A percentile compares a stretch with the other conserved stretches of the same genome.
Conservation (phyloP, 2,113 vertebrate genomes). For the Amblyopsis rosae region DNA sequence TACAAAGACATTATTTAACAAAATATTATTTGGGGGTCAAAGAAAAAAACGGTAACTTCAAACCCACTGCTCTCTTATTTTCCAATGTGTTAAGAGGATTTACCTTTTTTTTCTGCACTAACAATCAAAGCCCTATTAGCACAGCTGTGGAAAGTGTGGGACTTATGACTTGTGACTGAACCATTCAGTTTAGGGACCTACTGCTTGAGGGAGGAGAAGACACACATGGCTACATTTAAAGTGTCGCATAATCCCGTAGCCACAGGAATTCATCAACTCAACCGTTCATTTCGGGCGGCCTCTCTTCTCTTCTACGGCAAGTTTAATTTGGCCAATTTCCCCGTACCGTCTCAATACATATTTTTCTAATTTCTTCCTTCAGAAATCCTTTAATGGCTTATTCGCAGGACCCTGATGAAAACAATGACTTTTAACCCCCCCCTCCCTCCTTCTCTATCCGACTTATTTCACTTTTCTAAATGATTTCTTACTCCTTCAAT, state of each 20-base stretch:
- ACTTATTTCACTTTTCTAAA: constrained; percentile 77
- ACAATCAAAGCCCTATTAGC: constrained; percentile 53
- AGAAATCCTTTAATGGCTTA: constrained; percentile 76
- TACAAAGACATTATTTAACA: constrained; percentile 15
- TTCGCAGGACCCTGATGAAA: constrained; percentile 68
- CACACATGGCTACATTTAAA: constrained; percentile 66
- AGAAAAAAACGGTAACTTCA: background rate
- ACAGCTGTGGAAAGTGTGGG: constrained; percentile 20
- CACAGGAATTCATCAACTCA: constrained; percentile 59
- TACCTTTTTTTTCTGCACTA: constrained; percentile 50
- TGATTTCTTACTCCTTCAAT: constrained; percentile 75
- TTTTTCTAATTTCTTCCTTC: constrained; percentile 77
- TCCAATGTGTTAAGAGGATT: constrained; percentile 29
- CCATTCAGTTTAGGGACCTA: constrained; percentile 45
- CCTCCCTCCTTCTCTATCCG: constrained; percentile 26
- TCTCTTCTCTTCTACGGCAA: constrained; percentile 30
- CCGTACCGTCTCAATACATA: constrained; percentile 58
- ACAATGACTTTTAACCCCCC: constrained; percentile 76
- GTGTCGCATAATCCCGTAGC: constrained; percentile 62
- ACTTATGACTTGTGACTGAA: constrained; percentile 53
- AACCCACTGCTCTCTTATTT: constrained; percentile 1
- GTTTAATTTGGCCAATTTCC: constrained; percentile 66
- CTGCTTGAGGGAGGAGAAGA: constrained; percentile 41
- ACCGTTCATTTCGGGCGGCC: constrained; percentile 45
- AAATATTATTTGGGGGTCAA: too few relatives aligned